Base-by-base conservation (phyloP, 2,113 vertebrate genomes). In the Takifugu bimaculatus region DNA sequence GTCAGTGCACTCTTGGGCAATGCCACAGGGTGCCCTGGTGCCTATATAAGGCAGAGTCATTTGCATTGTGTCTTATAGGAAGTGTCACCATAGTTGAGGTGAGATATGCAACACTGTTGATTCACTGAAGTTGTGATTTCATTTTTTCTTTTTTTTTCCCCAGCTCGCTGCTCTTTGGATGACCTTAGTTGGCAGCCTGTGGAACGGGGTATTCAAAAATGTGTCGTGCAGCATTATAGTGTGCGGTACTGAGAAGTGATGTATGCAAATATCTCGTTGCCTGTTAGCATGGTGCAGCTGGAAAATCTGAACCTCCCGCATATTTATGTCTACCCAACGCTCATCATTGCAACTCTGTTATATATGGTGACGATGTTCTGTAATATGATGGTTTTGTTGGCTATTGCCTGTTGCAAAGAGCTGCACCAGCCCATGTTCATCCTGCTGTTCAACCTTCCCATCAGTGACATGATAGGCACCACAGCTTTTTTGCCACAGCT, bases 401-500 rank as follows among this genome's bases (percentile, higher is more conserved):
- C 71, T 3, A 89, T 90, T 35, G 66, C 43, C 26, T 6, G 72
- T 14, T 78, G 59, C 43, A 84, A 75, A 61, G 74, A 20, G 20
- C 20, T 20, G 20, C 20, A 20, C 20, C 20, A 20, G 20, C 20
- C 20, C 20, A 20, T 39, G 35, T 10, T 39, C 7, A 39, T 39
- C 11, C 11, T 90, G 11, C 11, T 39, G 29, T 60, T 85, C 15
- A 90, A 83, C 64, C 26, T 89, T 60, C 80, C 85, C 0, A 60
- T 89, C 7, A 86, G 74, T 51, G 88, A 89, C 67, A 72, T 86
- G 7, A 0, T 89, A 5, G 85, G 85, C 1, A 74, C 80, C 4
- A 80, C 83, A 0, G 77, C 80, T 42, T 84, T 89, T 44, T 87
- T 85, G 2, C 88, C 88, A 51, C 82, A 3, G 7, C 1, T 32